Conservation (phyloP, 37 sponge, comb jelly and placozoan species). For the Tethya wilhelma region DNA sequence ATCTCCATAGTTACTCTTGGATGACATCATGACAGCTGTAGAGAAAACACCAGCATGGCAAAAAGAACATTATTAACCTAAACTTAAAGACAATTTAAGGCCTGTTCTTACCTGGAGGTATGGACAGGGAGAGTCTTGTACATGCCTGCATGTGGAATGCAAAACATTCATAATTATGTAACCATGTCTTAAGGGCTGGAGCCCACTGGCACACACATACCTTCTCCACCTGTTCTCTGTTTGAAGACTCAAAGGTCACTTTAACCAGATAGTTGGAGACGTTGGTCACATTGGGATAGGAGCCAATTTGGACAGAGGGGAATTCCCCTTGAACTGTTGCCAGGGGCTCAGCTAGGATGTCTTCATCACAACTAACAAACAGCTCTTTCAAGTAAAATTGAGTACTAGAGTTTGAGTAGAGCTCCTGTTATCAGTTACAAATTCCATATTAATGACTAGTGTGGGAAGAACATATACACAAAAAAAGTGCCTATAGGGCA, state of each 20-base stretch:
- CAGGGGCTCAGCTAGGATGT: conserved; percentile 50
- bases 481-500: not conserved
- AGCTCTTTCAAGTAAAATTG: conserved; percentile 63
- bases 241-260: conserved; percentile 54
- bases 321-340: conserved; percentile 41
- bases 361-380: conserved; percentile 63
- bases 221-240: conserved; percentile 39
- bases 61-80: not conserved
- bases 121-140: conserved; percentile 1
- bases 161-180: too few species aligned
- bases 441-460: too few species aligned
- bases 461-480: too few species aligned
- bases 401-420: conserved; percentile 13
- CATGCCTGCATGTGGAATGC: conserved; percentile 15
- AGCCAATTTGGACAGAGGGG: conserved; percentile 69
- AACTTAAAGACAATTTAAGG: not conserved
- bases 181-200: too few species aligned
- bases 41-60: not conserved
- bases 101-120: conserved; percentile 19
- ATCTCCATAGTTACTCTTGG: conserved; percentile 8
- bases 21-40: conserved; percentile 43
- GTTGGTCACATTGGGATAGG: conserved; percentile 57
- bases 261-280: conserved; percentile 30
- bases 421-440: conserved; percentile 34
- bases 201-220: too few species aligned